Evolutionary conservation across 2,797 vertebrate species (phyloP).

Genomic region (Macroramphosus scolopax): DNA sequence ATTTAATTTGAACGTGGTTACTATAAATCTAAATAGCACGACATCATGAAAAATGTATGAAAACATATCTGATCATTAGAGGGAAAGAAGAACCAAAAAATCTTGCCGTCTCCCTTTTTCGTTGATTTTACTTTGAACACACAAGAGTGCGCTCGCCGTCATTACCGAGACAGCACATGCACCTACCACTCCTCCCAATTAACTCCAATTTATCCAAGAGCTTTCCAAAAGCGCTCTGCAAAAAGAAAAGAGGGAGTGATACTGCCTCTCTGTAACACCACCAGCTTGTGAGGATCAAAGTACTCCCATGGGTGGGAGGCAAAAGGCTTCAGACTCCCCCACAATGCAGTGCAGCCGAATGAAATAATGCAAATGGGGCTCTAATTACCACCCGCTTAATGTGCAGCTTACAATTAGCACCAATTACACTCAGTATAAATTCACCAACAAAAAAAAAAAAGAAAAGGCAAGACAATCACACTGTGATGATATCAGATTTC

Average conservation of each 20-base stretch:
- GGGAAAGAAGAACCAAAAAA: too few species aligned
- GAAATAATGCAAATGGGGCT: conserved; percentile 87
- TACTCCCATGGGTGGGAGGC: conserved; percentile 77
- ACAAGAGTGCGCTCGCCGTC: conserved; percentile 8
- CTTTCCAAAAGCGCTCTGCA: conserved; percentile 60
- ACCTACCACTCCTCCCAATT: conserved; percentile 61
- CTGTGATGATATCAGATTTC: conserved; percentile 79
- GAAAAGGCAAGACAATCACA: conserved; percentile 83
- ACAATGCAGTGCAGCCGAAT: conserved; percentile 62
- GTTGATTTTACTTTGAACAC: conserved; percentile 10
- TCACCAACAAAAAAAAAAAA: too few species aligned
- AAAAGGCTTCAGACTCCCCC: conserved; percentile 59
- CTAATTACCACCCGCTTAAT: conserved; percentile 89
- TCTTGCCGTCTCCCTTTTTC: conserved; percentile 7
- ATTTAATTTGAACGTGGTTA: conserved; percentile 44
- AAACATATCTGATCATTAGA: conserved; percentile 10
- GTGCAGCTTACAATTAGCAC: conserved; percentile 87
- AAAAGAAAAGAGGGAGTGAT: conserved; percentile 51
- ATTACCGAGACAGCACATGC: conserved; percentile 32
- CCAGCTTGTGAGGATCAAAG: conserved; percentile 76
- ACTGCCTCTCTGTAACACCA: conserved; percentile 68
- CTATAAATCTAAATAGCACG: conserved; percentile 28
- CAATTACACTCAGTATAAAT: conserved; percentile 92
- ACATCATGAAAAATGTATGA: conserved; percentile 14
- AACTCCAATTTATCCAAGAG: conserved; percentile 65